A percentile compares a stretch with the other conserved stretches of the same genome.
Evolutionary conservation across 2,797 vertebrate species (phyloP).

Genomic region (Gouania willdenowi): DNA sequence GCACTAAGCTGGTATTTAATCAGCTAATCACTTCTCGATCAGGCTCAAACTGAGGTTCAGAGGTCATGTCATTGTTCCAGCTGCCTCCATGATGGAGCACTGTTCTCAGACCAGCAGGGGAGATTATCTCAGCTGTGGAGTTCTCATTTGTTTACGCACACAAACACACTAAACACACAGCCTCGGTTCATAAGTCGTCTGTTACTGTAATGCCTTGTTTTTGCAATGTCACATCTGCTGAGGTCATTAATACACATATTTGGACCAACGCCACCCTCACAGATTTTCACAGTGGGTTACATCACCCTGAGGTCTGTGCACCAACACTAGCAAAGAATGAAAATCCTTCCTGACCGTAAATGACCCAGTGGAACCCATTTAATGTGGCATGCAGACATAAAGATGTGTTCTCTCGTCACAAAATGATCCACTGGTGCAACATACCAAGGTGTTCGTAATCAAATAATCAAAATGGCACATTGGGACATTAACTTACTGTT

Average conservation of each 20-base stretch:
- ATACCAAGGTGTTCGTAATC: no score
- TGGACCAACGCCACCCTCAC: conserved; percentile 22
- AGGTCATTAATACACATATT: conserved; percentile 57
- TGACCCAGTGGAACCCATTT: conserved; percentile 35
- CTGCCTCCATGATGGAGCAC: conserved; percentile 64
- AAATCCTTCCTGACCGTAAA: conserved; percentile 42
- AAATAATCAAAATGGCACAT: conserved; percentile 15
- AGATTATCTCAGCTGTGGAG: conserved; percentile 67
- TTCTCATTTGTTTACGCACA: conserved; percentile 7
- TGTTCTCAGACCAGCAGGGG: conserved; percentile 59
- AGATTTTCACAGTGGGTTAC: conserved; percentile 50
- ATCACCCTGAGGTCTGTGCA: conserved; percentile 33
- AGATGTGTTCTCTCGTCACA: conserved; percentile 1
- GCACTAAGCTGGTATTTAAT: conserved; percentile 59
- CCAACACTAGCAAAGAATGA: conserved; percentile 31
- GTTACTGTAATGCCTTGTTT: conserved; percentile 29
- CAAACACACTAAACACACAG: conserved; percentile 20
- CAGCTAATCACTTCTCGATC: conserved; percentile 52
- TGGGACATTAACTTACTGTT: conserved; percentile 1
- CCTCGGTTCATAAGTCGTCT: conserved; percentile 19
- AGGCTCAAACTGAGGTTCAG: conserved; percentile 55
- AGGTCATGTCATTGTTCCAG: conserved; percentile 62
- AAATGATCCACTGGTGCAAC: background rate
- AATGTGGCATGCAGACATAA: background rate
- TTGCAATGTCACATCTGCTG: conserved; percentile 63